A percentile compares a stretch with the other conserved stretches of the same genome.
phyloP scores from a whole-genome alignment of 1,140 invertebrate genomes.

The Drosophila parvula region DNA sequence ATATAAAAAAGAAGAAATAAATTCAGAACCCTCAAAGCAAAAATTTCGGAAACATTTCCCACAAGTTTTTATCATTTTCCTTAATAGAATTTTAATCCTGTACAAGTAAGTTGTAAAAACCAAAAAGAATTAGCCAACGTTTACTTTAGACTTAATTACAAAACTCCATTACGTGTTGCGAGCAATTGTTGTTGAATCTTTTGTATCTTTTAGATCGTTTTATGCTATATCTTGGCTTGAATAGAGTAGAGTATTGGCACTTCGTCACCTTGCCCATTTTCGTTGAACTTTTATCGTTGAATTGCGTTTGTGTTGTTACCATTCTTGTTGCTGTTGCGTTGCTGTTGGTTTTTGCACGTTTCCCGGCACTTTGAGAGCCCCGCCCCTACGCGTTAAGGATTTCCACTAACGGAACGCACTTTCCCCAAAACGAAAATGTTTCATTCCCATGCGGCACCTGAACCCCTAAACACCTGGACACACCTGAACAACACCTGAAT shows the following conservation, averaged over 20 bases:
- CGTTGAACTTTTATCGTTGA: constrained; percentile 9
- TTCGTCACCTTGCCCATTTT: constrained; percentile 8
- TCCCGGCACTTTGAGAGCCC: constrained; percentile 31
- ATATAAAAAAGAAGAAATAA: too few relatives aligned
- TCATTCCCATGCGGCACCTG: constrained; percentile 57
- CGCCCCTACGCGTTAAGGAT: not conserved
- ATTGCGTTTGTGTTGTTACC: constrained; percentile 31
- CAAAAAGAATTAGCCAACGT: not conserved
- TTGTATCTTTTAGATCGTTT: not conserved
- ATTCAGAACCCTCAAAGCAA: too few relatives aligned
- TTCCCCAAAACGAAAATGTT: constrained; percentile 28
- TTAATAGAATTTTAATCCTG: not conserved
- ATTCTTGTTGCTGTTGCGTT: constrained; percentile 40
- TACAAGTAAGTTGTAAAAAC: not conserved
- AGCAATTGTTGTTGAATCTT: not conserved
- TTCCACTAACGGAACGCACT: constrained; percentile 48
- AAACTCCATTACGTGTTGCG: not conserved
- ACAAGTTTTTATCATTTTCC: not conserved
- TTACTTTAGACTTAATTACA: not conserved
- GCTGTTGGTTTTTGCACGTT: constrained; percentile 69
- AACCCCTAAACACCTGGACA: constrained; percentile 24
- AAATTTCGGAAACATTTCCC: not conserved
- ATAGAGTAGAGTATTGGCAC: constrained; percentile 17
- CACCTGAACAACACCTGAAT: constrained; percentile 5
- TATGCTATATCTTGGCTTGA: not conserved